These are phyloP conservation scores for Columba guinea DNA, from an alignment of 2,797 vertebrate species.

Conservation along the genomic window DNA sequence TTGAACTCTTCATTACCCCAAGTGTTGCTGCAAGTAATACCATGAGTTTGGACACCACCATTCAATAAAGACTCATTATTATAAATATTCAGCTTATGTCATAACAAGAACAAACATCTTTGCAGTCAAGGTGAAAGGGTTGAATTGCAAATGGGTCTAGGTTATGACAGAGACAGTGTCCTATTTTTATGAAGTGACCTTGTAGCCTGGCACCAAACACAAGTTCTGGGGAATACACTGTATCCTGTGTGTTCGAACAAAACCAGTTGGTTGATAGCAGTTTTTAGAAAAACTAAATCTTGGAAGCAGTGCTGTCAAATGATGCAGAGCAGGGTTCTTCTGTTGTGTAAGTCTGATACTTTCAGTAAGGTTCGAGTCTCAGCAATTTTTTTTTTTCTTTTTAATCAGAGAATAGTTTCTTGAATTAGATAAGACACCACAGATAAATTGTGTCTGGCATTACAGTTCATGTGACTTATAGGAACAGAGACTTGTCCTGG, in stretches of 20 bases:
- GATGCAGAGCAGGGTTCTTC: background rate
- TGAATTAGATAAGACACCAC: background rate
- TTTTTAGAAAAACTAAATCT: background rate
- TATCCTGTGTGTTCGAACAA: background rate
- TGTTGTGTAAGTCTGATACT: background rate
- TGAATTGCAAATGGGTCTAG: slow-evolving; percentile 27
- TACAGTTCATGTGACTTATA: background rate
- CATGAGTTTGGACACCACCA: background rate
- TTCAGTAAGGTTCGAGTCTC: background rate
- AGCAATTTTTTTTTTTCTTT: background rate
- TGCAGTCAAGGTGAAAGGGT: slow-evolving; percentile 28
- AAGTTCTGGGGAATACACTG: background rate
- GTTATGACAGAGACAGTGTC: slow-evolving; percentile 3
- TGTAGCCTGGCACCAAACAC: background rate
- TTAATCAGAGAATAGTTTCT: background rate
- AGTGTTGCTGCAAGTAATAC: slow-evolving; percentile 61
- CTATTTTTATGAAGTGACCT: slow-evolving; percentile 31
- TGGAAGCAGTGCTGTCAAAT: background rate
- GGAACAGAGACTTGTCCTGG: background rate
- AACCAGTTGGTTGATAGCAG: background rate
- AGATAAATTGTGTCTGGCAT: background rate
- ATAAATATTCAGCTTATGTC: slow-evolving; percentile 50
- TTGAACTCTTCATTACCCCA: slow-evolving; percentile 55
- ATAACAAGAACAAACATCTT: slow-evolving; percentile 16
- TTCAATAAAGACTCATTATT: slow-evolving; percentile 50